Base-by-base conservation (phyloP, 2,888 invertebrate species). In the Microctonus brassicae region DNA sequence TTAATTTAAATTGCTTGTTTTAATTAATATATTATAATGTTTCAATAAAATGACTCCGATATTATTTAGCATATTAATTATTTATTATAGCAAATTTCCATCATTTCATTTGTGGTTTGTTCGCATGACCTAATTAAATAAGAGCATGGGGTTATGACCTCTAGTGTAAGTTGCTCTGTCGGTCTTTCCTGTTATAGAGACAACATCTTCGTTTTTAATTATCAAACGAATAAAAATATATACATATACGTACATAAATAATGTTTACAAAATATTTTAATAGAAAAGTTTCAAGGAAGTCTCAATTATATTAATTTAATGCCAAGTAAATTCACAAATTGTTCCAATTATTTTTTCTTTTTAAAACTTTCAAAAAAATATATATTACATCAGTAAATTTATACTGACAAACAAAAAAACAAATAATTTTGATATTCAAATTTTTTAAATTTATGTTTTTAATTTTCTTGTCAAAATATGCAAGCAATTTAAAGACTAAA, bases 51-150 rank as follows among this genome's bases (percentile, higher is more conserved):
- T 57, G 26, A 29, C n/a, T 57, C 9, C 13, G 9, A 26, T 57
- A 29, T 57, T 72, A 67, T 61, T 71, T 69, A 22, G 65, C 26
- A 64, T 70, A 60, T 39, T n/a, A n/a, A n/a, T n/a, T n/a, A n/a
- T n/a, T n/a, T 39, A 39, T 39, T 39, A n/a, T n/a, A n/a, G 20
- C 60, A 17, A 55, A 52, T 53, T 64, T 58, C 65, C 52, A 34
- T 39, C 39, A n/a, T 70, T 70, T 70, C 58, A n/a, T 33, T 33
- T 60, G 72, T 57, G 73, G 73, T 76, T 73, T 75, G 74, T 73
- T 74, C 77, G 76, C 73, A 73, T 73, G 77, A 77, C 77, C 77
- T 71, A 77, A 76, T 76, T 77, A 75, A 73, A 63, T 66, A 67
- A 67, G 68, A 69, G 70, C 74, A 72, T 72, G 26, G 29, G 34